A percentile compares a stretch with the other conserved stretches of the same genome.
phyloP scores from a whole-genome alignment of 2,113 vertebrate species.

The Chamaetylas fuelleborni region DNA sequence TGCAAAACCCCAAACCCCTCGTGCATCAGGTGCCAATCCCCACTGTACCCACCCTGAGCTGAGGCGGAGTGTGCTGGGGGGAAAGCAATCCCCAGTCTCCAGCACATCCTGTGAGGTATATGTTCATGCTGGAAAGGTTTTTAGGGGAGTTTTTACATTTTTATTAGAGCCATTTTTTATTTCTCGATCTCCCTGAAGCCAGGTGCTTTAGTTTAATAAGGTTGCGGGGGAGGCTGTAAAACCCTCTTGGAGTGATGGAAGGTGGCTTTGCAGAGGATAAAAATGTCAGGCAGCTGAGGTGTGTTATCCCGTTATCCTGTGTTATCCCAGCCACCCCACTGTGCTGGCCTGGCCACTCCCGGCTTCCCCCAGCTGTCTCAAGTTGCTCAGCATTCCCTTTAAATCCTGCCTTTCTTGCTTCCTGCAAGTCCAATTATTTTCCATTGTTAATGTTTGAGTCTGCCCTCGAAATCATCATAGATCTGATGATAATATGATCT shows the following conservation, averaged over 20 bases:
- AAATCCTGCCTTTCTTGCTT: not conserved
- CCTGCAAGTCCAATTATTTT: not conserved
- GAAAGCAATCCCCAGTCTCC: not conserved
- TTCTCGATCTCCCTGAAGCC: not conserved
- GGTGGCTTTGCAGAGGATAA: not conserved
- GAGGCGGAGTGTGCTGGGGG: accelerated
- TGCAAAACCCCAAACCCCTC: not conserved
- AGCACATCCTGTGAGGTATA: not conserved
- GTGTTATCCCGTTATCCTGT: not conserved
- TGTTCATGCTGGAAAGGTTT: not conserved
- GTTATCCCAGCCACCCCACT: accelerated
- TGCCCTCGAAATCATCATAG: not conserved
- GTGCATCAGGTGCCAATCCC: not conserved
- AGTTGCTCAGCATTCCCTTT: not conserved
- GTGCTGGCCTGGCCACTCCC: accelerated
- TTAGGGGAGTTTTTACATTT: slow-evolving; percentile 45
- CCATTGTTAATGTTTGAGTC: not conserved
- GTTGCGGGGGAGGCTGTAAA: slow-evolving; percentile 33
- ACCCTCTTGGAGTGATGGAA: not conserved
- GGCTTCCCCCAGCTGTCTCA: not conserved
- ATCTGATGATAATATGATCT: slow-evolving; percentile 40
- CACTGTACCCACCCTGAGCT: accelerated
- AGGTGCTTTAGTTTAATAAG: slow-evolving; percentile 59
- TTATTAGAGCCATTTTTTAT: slow-evolving; percentile 53
- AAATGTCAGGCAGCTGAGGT: not conserved